A percentile compares a stretch with the other conserved stretches of the same genome.
phyloP scores from a whole-genome alignment of 2,888 invertebrate species.

The Sphecodes monilicornis region DNA sequence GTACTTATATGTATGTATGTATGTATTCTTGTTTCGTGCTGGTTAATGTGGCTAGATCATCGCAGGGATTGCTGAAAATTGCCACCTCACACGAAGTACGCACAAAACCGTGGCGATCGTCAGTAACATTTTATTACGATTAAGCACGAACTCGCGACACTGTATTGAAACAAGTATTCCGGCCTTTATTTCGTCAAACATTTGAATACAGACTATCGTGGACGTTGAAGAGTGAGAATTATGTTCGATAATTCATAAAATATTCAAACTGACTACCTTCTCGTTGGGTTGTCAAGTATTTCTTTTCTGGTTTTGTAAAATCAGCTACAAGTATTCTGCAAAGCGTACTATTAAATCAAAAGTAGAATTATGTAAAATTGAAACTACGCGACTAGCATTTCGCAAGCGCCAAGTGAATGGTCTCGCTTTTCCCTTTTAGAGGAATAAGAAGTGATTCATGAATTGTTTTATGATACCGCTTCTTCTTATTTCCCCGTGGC shows the following conservation, averaged over 20 bases:
- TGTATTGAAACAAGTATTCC: neutral
- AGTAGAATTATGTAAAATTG: neutral
- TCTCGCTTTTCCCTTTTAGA: neutral
- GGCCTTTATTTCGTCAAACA: neutral
- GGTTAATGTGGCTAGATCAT: neutral
- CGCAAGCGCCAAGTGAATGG: neutral
- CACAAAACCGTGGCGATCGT: neutral
- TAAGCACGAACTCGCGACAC: neutral
- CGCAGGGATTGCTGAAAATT: neutral
- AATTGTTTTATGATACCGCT: constrained; percentile 11
- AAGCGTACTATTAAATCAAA: neutral
- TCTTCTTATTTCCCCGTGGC: neutral
- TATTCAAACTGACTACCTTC: neutral
- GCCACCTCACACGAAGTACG: neutral
- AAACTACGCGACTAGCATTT: neutral
- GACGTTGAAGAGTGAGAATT: neutral
- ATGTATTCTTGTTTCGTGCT: neutral
- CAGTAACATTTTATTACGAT: neutral
- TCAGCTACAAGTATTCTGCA: neutral
- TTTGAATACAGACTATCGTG: neutral
- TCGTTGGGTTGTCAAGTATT: neutral
- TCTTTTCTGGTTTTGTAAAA: neutral
- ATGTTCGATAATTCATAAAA: neutral
- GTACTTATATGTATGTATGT: too few relatives aligned
- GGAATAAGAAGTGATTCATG: constrained; percentile 11